Evolutionary conservation across 2,797 vertebrate genomes (phyloP).

Genomic region (Menidia menidia): DNA sequence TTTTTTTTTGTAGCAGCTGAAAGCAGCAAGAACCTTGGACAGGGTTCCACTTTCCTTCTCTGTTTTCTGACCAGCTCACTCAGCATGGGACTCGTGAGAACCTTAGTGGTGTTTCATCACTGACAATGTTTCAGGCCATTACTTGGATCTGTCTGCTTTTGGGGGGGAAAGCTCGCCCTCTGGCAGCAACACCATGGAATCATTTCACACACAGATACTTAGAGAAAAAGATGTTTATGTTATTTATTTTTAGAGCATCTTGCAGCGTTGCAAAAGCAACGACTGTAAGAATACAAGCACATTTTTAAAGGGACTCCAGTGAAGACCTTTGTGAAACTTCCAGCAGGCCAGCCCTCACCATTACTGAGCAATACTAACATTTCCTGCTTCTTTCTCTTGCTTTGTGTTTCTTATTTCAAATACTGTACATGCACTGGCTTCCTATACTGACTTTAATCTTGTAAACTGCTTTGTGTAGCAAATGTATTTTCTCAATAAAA

Average conservation of each 20-base stretch:
- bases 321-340: slow-evolving; percentile 68
- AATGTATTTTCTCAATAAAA: slow-evolving; percentile 85
- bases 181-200: slow-evolving; percentile 34
- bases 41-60: slow-evolving; percentile 5
- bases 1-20: slow-evolving; percentile 32
- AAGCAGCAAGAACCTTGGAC: slow-evolving; percentile 22
- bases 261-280: slow-evolving; percentile 44
- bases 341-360: slow-evolving; percentile 58
- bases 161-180: slow-evolving; percentile 27
- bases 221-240: slow-evolving; percentile 57
- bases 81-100: slow-evolving; percentile 23
- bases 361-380: slow-evolving; percentile 74
- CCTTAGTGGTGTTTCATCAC: slow-evolving; percentile 27
- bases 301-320: slow-evolving; percentile 72
- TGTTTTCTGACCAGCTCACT: neutral
- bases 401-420: slow-evolving; percentile 45
- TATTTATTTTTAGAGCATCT: slow-evolving; percentile 74
- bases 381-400: slow-evolving; percentile 43
- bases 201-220: slow-evolving; percentile 42
- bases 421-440: slow-evolving; percentile 79
- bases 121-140: slow-evolving; percentile 52
- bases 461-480: slow-evolving; percentile 74
- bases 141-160: slow-evolving; percentile 50
- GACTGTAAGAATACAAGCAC: slow-evolving; percentile 61
- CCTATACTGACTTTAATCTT: slow-evolving; percentile 63